Conservation (phyloP, 2,113 vertebrate genomes). For the Morone saxatilis region DNA sequence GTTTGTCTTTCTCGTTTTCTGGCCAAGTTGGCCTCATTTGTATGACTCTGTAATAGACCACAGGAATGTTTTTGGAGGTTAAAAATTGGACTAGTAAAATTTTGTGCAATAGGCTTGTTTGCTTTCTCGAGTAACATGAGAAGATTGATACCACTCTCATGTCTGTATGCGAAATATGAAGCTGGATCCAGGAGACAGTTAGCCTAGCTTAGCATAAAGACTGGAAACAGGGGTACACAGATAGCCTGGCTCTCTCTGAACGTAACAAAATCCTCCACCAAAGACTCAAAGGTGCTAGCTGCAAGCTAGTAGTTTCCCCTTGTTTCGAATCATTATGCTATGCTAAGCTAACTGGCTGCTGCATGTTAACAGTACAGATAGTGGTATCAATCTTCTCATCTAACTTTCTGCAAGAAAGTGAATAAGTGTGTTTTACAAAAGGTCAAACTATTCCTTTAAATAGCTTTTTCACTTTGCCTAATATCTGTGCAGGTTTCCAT, state of each 20-base stretch:
- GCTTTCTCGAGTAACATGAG: not conserved
- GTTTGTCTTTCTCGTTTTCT: not conserved
- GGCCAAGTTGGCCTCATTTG: not conserved
- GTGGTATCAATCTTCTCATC: not conserved
- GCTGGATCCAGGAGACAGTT: not conserved
- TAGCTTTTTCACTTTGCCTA: not conserved
- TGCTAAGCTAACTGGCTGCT: not conserved
- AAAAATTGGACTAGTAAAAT: not conserved
- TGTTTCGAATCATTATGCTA: not conserved
- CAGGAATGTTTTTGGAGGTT: not conserved
- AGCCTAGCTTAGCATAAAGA: constrained; percentile 11
- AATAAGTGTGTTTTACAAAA: not conserved
- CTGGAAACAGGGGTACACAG: not conserved
- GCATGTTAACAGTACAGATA: not conserved
- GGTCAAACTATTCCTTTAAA: not conserved
- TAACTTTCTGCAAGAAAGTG: not conserved
- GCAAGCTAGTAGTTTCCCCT: not conserved
- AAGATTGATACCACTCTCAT: not conserved
- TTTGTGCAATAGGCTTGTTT: not conserved
- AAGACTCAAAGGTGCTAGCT: no score
- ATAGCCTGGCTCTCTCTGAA: not conserved
- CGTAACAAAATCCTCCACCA: not conserved
- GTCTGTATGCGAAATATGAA: not conserved
- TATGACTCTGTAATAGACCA: not conserved
- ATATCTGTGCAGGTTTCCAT: not conserved